Conservation (phyloP, 2,888 invertebrate genomes). For the Scelioninae gen. 1 region DNA sequence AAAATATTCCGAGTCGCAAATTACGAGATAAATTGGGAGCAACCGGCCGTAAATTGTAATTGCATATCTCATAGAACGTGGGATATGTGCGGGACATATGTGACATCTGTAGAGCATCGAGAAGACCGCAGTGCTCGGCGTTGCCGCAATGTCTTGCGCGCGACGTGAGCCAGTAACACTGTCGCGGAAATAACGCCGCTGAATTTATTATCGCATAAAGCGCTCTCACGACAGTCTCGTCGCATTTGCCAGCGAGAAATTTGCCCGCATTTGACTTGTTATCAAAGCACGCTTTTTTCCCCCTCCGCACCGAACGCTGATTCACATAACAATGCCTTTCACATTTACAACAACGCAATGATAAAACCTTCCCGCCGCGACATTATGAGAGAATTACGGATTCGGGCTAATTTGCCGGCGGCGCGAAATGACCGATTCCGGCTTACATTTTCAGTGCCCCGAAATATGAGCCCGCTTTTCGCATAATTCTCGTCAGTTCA, state of each 20-base stretch:
- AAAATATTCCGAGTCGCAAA: constrained; percentile 60
- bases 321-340: constrained; percentile 54
- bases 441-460: constrained; percentile 16
- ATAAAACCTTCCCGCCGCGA: constrained; percentile 47
- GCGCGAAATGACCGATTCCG: constrained; percentile 9
- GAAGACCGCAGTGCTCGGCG: constrained; percentile 58
- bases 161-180: constrained; percentile 64
- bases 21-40: constrained; percentile 68
- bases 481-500: not conserved
- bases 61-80: constrained; percentile 69
- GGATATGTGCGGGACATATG: constrained; percentile 71
- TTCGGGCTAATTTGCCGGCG: not conserved
- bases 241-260: constrained; percentile 53
- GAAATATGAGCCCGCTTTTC: not conserved
- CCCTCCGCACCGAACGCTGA: not conserved
- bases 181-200: constrained; percentile 67
- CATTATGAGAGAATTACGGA: constrained; percentile 20
- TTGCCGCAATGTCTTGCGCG: constrained; percentile 66
- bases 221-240: constrained; percentile 54
- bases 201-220: constrained; percentile 70
- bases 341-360: constrained; percentile 48
- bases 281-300: constrained; percentile 55
- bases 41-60: constrained; percentile 69
- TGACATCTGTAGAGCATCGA: constrained; percentile 70
- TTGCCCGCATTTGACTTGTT: constrained; percentile 67